Conservation (phyloP, 1,140 invertebrate genomes). For the Uloborus diversus region DNA sequence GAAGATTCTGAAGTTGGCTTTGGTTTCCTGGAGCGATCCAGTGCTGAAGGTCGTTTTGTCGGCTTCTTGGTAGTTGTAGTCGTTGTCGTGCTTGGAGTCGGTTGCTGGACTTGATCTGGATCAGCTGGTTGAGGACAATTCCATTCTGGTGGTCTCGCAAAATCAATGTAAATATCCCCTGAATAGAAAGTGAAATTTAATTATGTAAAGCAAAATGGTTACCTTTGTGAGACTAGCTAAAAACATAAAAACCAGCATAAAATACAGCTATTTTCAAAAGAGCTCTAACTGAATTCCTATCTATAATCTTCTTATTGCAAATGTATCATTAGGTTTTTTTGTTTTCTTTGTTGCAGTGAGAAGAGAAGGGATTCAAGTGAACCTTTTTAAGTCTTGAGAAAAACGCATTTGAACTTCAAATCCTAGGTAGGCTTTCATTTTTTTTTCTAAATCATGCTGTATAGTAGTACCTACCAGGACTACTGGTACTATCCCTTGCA, state of each 20-base stretch:
- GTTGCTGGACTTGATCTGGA: background rate
- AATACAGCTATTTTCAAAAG: background rate
- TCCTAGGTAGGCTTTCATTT: too few relatives aligned
- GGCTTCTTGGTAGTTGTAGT: conserved; percentile 28
- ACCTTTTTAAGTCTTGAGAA: too few relatives aligned
- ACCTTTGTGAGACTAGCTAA: background rate
- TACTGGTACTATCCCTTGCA: too few relatives aligned
- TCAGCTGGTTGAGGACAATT: conserved; percentile 87
- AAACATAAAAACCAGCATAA: background rate
- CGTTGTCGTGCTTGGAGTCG: background rate
- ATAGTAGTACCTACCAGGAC: too few relatives aligned
- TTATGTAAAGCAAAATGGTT: background rate
- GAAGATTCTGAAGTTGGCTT: background rate
- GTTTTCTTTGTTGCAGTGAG: too few relatives aligned
- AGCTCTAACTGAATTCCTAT: background rate
- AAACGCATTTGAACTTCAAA: too few relatives aligned
- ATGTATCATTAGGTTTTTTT: too few relatives aligned
- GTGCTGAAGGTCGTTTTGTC: conserved; percentile 3
- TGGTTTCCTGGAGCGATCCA: background rate
- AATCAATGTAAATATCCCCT: conserved; percentile 82
- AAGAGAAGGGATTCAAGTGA: too few relatives aligned
- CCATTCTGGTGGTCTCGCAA: conserved; percentile 86
- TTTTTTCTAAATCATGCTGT: too few relatives aligned
- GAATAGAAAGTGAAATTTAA: background rate
- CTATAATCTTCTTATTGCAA: too few relatives aligned